These are phyloP conservation scores for Cardiocondyla obscurior DNA, from an alignment of 1,140 invertebrate genomes.

Conservation along the genomic window DNA sequence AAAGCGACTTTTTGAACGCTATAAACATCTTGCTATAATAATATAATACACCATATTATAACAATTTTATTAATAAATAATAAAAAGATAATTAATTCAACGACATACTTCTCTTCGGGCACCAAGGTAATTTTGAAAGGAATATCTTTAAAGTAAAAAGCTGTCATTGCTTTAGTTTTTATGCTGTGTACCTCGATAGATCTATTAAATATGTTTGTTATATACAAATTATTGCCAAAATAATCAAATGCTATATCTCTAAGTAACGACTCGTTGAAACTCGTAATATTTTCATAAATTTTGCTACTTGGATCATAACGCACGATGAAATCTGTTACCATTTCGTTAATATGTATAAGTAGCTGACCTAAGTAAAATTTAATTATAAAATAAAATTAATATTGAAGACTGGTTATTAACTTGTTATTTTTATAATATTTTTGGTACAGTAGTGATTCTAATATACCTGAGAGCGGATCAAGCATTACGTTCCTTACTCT, in stretches of 20 bases:
- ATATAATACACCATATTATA: slow-evolving; percentile 2
- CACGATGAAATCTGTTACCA: slow-evolving; percentile 64
- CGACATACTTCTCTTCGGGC: slow-evolving; percentile 86
- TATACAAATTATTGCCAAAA: slow-evolving; percentile 88
- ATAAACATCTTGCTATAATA: slow-evolving; percentile 87
- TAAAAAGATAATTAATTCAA: background rate
- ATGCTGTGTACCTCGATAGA: slow-evolving; percentile 86
- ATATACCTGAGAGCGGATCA: slow-evolving; percentile 75
- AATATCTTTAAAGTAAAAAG: slow-evolving; percentile 84
- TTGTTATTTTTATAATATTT: background rate
- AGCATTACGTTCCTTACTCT: slow-evolving; percentile 66
- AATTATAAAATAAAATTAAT: background rate
- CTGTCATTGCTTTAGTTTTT: slow-evolving; percentile 83
- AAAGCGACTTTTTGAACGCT: slow-evolving; percentile 78
- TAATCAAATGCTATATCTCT: slow-evolving; percentile 85
- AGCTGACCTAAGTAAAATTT: slow-evolving; percentile 53
- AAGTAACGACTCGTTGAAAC: no score
- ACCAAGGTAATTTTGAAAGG: slow-evolving; percentile 87
- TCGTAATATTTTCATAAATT: slow-evolving; percentile 61
- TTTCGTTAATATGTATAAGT: slow-evolving; percentile 53
- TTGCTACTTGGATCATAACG: slow-evolving; percentile 78
- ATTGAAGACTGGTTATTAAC: background rate
- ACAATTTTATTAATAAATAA: background rate
- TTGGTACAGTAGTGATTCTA: background rate
- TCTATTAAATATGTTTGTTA: slow-evolving; percentile 85